Evolutionary conservation across 2,797 vertebrate species (phyloP).

Genomic region (Clamator glandarius): DNA sequence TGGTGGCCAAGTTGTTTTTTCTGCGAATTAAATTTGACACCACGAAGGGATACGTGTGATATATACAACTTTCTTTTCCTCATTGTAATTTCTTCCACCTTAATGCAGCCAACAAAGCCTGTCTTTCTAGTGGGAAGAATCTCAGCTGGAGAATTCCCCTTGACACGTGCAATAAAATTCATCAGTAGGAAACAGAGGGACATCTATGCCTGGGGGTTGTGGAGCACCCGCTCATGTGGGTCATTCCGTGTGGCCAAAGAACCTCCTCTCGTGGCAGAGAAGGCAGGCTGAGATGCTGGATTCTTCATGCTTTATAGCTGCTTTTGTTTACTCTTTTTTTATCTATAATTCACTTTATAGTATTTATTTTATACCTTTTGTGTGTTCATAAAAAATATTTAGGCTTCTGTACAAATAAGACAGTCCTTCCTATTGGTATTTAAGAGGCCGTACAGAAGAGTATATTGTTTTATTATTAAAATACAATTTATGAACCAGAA

Average conservation of each 20-base stretch:
- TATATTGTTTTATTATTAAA: constrained; percentile 40
- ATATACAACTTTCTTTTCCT: background rate
- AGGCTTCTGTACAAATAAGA: background rate
- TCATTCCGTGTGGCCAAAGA: background rate
- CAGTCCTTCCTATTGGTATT: background rate
- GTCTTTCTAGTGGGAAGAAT: background rate
- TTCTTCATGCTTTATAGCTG: background rate
- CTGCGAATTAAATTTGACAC: constrained; percentile 22
- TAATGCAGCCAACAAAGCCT: background rate
- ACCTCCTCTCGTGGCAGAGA: background rate
- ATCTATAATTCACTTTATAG: background rate
- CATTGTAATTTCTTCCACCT: background rate
- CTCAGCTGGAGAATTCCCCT: background rate
- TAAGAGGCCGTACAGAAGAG: background rate
- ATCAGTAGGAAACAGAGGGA: background rate
- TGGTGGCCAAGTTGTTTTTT: background rate
- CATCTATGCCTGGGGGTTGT: background rate
- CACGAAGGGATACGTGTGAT: background rate
- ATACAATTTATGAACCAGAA: constrained; percentile 52
- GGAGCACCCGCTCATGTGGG: background rate
- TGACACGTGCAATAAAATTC: background rate
- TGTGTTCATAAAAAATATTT: background rate
- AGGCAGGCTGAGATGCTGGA: background rate
- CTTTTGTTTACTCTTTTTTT: background rate
- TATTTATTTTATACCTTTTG: background rate